Percentiles rank a stretch among this genome's conserved stretches.
Evolutionary conservation across 1,140 invertebrate genomes (phyloP).

Genomic region (Babylonia areolata): DNA sequence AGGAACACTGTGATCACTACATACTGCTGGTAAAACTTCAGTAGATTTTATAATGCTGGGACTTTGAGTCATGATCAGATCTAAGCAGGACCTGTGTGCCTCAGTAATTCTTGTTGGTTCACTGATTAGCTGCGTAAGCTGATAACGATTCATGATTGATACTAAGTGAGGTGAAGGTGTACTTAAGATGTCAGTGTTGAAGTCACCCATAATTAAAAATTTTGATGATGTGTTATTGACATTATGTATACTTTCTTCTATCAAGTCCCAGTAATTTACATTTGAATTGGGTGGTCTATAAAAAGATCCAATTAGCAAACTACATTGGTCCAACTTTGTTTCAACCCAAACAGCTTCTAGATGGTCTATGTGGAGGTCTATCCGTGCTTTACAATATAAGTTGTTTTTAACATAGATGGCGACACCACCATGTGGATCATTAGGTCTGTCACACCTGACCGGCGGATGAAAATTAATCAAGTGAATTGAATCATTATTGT

Average conservation of each 20-base stretch:
- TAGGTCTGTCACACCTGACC: background rate
- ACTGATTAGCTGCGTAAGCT: background rate
- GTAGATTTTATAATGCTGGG: background rate
- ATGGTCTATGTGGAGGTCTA: background rate
- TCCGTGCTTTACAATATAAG: background rate
- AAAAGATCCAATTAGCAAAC: background rate
- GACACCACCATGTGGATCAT: background rate
- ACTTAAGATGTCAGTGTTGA: background rate
- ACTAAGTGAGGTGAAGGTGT: background rate
- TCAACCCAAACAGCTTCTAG: constrained; percentile 19
- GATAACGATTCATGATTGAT: background rate
- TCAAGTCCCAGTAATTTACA: background rate
- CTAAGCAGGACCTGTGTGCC: background rate
- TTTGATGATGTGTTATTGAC: background rate
- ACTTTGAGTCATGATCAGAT: background rate
- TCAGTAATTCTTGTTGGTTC: background rate
- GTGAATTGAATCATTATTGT: background rate
- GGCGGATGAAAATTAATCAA: background rate
- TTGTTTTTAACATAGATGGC: constrained; percentile 17
- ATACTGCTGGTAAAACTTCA: background rate
- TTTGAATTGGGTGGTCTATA: background rate
- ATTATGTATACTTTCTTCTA: background rate
- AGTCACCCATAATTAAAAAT: constrained; percentile 20
- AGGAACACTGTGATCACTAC: background rate
- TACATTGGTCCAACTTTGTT: background rate